Evolutionary conservation across 1,140 invertebrate genomes (phyloP), one percentile per base, ranked within the genome.

Genomic region (Saccostrea echinata): DNA sequence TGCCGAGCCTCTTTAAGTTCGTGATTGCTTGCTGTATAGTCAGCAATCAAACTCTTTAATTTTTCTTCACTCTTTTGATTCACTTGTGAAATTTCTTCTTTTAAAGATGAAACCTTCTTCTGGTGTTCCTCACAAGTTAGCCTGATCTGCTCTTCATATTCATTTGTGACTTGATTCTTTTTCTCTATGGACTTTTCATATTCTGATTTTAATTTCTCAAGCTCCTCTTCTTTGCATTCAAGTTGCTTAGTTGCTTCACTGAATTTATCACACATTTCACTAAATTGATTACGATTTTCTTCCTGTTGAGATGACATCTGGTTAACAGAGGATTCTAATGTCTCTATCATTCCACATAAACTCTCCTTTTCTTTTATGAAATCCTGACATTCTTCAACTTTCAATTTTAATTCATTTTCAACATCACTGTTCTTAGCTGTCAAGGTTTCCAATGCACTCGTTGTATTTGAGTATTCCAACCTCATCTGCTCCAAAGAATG

Each of bases 141-240:
- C n/a, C 71, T 27, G 6, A 86, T 51, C 24, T 86, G 57, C 57
- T 81, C 27, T 13, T 30, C 16, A 64, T 61, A 64, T 53, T 88
- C 35, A 55, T 86, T 68, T 1, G 53, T 83, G 35, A 86, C 30
- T 61, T 84, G 57, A 1, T 33, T 33, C 4, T 76, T 85, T 85
- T 86, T 80, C 16, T 68, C 33, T 53, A 86, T 82, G 82, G n/a
- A 85, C 55, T 86, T 76, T 6, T 71, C 18, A 0, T 76, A 27
- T 16, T 90, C 64, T 57, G 27, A 53, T 80, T 84, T 88, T 27
- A 90, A 27, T 24, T 61, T 76, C 9, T 83, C 86, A 43, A 84
- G 57, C 24, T 88, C 76, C 27, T 24, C n/a, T 16, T 57, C 53
- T 9, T 84, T 84, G n/a, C 52, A 33, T 35, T 55, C 55, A 27